Evolutionary conservation across 2,113 vertebrate species (phyloP).

Genomic region (Pyrgilauda ruficollis): DNA sequence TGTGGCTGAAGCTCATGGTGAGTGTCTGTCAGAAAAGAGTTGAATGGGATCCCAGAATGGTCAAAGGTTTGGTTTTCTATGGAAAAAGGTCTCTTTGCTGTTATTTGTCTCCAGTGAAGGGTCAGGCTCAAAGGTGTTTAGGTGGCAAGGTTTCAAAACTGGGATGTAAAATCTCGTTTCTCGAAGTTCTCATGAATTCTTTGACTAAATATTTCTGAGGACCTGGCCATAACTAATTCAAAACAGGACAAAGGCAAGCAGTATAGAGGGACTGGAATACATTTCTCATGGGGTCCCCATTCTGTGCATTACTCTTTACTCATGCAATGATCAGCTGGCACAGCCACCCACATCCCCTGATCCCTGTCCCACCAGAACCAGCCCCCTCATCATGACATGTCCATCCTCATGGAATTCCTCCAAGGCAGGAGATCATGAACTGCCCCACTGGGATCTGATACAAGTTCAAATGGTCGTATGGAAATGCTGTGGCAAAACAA

Average conservation of each 20-base stretch:
- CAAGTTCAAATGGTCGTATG: background rate
- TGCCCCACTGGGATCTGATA: background rate
- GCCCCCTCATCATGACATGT: background rate
- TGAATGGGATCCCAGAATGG: background rate
- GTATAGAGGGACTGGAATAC: background rate
- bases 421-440: background rate
- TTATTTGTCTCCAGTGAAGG: background rate
- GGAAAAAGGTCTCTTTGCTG: background rate
- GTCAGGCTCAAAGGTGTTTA: background rate
- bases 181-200: background rate
- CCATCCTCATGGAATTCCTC: background rate
- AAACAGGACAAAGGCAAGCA: background rate
- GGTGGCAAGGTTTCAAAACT: background rate
- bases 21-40: background rate
- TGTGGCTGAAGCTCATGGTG: background rate
- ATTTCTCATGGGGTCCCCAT: accelerated
- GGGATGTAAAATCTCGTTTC: background rate
- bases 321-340: background rate
- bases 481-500: background rate
- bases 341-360: background rate
- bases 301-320: background rate
- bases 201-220: background rate
- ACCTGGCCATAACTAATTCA: background rate
- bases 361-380: background rate
- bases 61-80: background rate